phyloP scores from a whole-genome alignment of 2,113 vertebrate genomes.

The Prietella phreatophila region DNA sequence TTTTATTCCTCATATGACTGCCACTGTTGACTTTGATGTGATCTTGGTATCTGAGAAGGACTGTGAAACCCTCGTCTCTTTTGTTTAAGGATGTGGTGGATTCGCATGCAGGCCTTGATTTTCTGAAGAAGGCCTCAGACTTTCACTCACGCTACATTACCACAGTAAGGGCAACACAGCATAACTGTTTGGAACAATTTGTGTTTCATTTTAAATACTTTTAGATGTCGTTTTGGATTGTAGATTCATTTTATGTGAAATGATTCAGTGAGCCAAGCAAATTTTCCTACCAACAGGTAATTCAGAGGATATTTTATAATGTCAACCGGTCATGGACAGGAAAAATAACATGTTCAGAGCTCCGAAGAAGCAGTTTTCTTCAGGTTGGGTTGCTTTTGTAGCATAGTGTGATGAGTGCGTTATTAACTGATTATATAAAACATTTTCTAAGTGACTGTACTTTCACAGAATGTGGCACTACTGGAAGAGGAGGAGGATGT shows the following conservation, averaged over 20 bases:
- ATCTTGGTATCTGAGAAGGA: constrained; percentile 29
- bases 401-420: background rate
- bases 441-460: background rate
- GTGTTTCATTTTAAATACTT: background rate
- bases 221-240: background rate
- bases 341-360: constrained; percentile 84
- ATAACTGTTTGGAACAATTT: background rate
- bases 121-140: constrained; percentile 91
- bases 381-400: constrained; percentile 74
- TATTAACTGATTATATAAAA: background rate
- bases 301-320: constrained; percentile 95
- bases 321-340: constrained; percentile 95
- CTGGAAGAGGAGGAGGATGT: constrained; percentile 91
- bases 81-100: constrained; percentile 89
- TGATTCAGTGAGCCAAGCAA: background rate
- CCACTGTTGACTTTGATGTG: constrained; percentile 40
- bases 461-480: constrained; percentile 79
- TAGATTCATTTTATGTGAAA: background rate
- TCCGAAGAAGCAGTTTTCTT: constrained; percentile 89
- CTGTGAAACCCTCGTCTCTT: constrained; percentile 32
- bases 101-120: constrained; percentile 85
- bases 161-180: constrained; percentile 77
- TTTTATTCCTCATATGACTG: constrained; percentile 24
- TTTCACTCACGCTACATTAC: constrained; percentile 97
- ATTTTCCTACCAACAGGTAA: constrained; percentile 76